Conservation (phyloP, 1,140 invertebrate genomes). For the Orchestia grillus region DNA sequence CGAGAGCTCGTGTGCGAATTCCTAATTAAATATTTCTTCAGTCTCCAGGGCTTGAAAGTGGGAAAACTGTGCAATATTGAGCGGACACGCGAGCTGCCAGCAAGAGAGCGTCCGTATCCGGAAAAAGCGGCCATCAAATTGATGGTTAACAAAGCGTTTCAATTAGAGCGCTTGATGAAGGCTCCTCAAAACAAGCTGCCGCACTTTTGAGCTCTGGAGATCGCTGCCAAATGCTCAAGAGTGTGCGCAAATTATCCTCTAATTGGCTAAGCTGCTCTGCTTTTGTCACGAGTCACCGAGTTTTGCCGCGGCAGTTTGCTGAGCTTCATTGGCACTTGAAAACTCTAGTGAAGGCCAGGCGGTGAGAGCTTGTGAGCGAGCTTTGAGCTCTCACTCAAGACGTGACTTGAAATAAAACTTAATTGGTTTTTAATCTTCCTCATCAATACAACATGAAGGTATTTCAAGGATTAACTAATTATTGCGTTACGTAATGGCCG, state of each 20-base stretch:
- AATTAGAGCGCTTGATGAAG: not conserved
- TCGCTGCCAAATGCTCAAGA: not conserved
- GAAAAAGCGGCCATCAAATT: not conserved
- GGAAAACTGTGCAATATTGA: not conserved
- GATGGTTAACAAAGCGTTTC: not conserved
- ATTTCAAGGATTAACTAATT: not conserved
- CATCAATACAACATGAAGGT: not conserved
- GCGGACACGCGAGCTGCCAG: not conserved
- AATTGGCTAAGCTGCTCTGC: not conserved
- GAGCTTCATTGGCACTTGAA: not conserved
- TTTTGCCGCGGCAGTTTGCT: not conserved
- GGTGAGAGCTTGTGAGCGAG: not conserved
- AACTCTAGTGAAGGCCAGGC: not conserved
- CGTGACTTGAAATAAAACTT: not conserved
- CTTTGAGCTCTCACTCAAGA: not conserved
- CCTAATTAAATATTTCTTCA: constrained; percentile 2
- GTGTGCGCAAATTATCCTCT: not conserved
- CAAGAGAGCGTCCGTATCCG: not conserved
- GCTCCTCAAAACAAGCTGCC: not conserved
- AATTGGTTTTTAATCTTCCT: not conserved
- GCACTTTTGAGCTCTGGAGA: not conserved
- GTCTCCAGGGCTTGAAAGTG: not conserved
- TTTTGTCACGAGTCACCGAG: not conserved
- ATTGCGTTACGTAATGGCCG: not conserved
- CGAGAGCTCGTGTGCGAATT: not conserved